Base-by-base conservation (phyloP, 2,888 invertebrate species). In the Clostera curtula region DNA sequence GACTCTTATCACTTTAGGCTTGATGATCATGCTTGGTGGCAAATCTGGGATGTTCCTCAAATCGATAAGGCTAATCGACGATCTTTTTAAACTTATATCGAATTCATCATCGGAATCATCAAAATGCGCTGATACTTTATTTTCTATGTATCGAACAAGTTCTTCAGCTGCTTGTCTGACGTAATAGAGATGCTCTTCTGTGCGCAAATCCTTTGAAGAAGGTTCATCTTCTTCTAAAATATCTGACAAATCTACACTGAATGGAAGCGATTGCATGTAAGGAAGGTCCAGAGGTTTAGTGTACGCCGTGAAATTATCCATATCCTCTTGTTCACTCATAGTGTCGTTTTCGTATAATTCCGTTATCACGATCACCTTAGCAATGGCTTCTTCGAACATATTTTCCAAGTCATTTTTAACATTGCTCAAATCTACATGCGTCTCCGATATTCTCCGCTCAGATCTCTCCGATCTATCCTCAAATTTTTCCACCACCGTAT, bases 201-300 rank as follows among this genome's bases (percentile, higher is more conserved):
- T 57, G 7, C 47, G 27, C 34, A 39, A 6, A 30, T 51, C 72
- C 41, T 59, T 59, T 13, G 72, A 74, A 0, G 80, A 77, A 0
- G 68, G 65, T 38, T 83, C 83, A 10, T 83, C 83, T 56, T 83
- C 83, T 49, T 83, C 83, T 10, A 79, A 34, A 6, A 83, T 83
- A 40, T 83, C 83, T 1, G 83, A 83, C 5, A 83, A 27, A 26
- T 83, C 82, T 1, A 80, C 69, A 31, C 82, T 80, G 26, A 68
- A 80, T 0, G 74, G 75, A 14, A 73, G 31, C 34, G 60, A 63
- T 19, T 68, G 69, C 9, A 62, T 41, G 25, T 58, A 74, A 14
- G 68, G 62, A 12, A 70, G 25, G 19, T 56, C 38, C 2, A 70
- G 59, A 2, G 77, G 82, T 47, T 80, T 76, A 0, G 80, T 82